Conservation (phyloP, 1,140 invertebrate genomes). For the Temnothorax longispinosus region DNA sequence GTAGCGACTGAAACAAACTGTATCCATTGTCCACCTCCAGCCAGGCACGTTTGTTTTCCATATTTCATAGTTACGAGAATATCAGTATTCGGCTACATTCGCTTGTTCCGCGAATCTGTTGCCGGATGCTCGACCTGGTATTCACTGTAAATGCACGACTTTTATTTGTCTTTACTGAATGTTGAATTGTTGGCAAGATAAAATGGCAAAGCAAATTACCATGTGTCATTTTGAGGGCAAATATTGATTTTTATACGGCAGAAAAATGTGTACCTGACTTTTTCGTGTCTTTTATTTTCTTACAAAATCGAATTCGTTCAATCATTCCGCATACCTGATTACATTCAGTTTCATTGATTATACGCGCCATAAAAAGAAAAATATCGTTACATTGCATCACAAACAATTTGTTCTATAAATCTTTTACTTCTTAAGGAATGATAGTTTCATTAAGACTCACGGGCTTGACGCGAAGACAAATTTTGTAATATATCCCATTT, state of each 20-base stretch:
- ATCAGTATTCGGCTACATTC: constrained; percentile 54
- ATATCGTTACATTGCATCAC: neutral
- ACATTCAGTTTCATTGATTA: neutral
- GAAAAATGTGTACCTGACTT: neutral
- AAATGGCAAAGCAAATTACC: neutral
- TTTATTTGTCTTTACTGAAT: constrained; percentile 43
- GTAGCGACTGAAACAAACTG: constrained; percentile 25
- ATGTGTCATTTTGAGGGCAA: neutral
- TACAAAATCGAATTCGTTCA: neutral
- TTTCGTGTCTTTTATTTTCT: neutral
- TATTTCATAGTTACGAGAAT: constrained; percentile 61
- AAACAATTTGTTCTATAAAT: neutral
- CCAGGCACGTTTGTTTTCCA: constrained; percentile 69
- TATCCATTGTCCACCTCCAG: constrained; percentile 16
- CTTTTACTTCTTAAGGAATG: neutral
- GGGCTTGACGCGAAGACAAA: constrained; percentile 12
- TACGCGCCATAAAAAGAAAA: neutral
- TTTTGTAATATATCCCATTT: constrained; percentile 32
- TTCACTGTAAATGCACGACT: constrained; percentile 45
- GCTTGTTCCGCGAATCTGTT: constrained; percentile 43
- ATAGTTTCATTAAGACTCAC: neutral
- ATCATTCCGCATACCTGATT: neutral
- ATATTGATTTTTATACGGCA: neutral
- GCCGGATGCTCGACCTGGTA: constrained; percentile 27
- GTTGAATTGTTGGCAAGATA: constrained; percentile 20